phyloP scores from a whole-genome alignment of 2,888 invertebrate genomes.

The Leucoptera coffeella region DNA sequence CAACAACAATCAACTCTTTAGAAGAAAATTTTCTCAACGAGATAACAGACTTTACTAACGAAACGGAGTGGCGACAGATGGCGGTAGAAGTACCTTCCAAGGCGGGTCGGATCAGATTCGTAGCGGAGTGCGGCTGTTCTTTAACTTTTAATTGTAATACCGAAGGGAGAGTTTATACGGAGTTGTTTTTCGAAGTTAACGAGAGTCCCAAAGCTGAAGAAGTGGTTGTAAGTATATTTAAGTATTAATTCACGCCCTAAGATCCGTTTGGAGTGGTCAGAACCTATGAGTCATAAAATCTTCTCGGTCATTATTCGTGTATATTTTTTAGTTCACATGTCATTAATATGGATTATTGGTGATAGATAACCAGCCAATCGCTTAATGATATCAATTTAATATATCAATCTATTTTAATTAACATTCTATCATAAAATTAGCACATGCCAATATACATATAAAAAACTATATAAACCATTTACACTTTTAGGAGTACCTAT shows the following conservation, averaged over 20 bases:
- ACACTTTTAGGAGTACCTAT: too few relatives aligned
- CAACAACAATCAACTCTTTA: slow-evolving; percentile 17
- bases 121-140: slow-evolving; percentile 17
- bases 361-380: too few relatives aligned
- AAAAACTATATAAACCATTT: too few relatives aligned
- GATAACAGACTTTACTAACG: slow-evolving; percentile 21
- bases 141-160: slow-evolving; percentile 14
- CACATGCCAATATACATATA: too few relatives aligned
- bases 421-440: too few relatives aligned
- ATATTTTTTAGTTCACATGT: too few relatives aligned
- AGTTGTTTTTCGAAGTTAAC: slow-evolving; percentile 15
- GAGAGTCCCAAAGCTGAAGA: slow-evolving; percentile 11
- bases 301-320: too few relatives aligned
- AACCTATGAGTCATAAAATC: too few relatives aligned
- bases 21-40: slow-evolving; percentile 26
- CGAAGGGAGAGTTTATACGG: slow-evolving; percentile 16
- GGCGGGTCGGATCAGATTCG: slow-evolving; percentile 18
- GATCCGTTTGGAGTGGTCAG: too few relatives aligned
- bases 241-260: neutral
- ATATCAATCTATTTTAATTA: too few relatives aligned
- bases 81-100: slow-evolving; percentile 11
- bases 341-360: too few relatives aligned
- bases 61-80: slow-evolving; percentile 16
- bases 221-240: slow-evolving; percentile 11
- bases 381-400: too few relatives aligned